These are phyloP conservation scores for Bettongia penicillata DNA, from an alignment of 2,113 vertebrate genomes.

Conservation along the genomic window DNA sequence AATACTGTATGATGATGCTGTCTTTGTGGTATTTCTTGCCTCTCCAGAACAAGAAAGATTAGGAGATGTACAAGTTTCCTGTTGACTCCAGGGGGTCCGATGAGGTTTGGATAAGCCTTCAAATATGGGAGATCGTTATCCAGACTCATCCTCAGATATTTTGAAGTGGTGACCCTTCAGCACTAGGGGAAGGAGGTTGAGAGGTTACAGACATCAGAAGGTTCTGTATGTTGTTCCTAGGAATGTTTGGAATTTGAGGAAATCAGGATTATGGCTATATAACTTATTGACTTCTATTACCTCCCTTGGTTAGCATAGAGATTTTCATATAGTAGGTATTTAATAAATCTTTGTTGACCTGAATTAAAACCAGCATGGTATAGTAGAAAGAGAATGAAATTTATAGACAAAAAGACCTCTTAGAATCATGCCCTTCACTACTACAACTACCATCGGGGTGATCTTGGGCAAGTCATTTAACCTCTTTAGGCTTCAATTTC, in stretches of 20 bases:
- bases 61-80: background rate
- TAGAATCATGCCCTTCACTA: background rate
- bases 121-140: background rate
- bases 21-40: background rate
- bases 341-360: background rate
- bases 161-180: background rate
- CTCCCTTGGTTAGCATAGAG: background rate
- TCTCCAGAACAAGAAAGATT: background rate
- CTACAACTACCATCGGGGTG: background rate
- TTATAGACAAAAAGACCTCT: background rate
- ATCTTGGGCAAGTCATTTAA: background rate
- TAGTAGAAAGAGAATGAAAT: background rate
- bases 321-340: background rate
- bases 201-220: background rate
- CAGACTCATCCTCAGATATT: background rate
- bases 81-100: background rate
- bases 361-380: background rate
- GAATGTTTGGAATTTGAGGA: background rate
- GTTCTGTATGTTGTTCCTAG: background rate
- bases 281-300: background rate
- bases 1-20: background rate
- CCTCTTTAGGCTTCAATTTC: background rate
- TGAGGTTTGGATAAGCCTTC: background rate
- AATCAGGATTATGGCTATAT: background rate
- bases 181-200: background rate